These are phyloP conservation scores for Myiozetetes cayanensis DNA, from an alignment of 2,113 vertebrate genomes.

Conservation along the genomic window DNA sequence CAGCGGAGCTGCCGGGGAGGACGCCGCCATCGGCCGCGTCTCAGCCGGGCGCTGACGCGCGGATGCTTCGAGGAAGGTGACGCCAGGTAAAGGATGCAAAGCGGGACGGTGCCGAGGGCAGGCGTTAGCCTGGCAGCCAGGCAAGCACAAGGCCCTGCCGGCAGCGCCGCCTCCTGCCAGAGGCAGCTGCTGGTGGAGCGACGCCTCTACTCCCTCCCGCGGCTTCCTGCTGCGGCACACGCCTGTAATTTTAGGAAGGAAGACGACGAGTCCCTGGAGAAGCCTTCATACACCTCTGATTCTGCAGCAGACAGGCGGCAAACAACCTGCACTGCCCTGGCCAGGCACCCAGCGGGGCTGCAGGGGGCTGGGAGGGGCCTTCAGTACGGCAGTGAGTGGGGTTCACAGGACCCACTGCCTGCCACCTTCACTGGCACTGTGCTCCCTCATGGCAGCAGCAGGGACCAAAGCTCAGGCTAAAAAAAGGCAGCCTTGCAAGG, in stretches of 20 bases:
- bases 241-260: not conserved
- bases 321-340: accelerated
- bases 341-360: accelerated
- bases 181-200: not conserved
- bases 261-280: not conserved
- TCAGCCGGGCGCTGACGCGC: accelerated
- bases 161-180: not conserved
- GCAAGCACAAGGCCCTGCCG: accelerated
- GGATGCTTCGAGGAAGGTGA: not conserved
- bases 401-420: not conserved
- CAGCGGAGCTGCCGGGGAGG: accelerated
- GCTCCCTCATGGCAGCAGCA: not conserved
- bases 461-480: not conserved
- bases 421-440: not conserved
- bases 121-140: not conserved
- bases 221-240: accelerated
- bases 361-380: not conserved
- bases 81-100: not conserved
- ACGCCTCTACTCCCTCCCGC: not conserved
- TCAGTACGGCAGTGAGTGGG: accelerated
- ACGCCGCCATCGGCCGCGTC: accelerated
- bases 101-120: not conserved
- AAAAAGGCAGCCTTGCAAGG: not conserved
- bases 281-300: not conserved
- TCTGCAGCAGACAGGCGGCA: not conserved